These are phyloP conservation scores for Sparidentex hasta DNA, from an alignment of 2,797 vertebrate species.

Conservation along the genomic window DNA sequence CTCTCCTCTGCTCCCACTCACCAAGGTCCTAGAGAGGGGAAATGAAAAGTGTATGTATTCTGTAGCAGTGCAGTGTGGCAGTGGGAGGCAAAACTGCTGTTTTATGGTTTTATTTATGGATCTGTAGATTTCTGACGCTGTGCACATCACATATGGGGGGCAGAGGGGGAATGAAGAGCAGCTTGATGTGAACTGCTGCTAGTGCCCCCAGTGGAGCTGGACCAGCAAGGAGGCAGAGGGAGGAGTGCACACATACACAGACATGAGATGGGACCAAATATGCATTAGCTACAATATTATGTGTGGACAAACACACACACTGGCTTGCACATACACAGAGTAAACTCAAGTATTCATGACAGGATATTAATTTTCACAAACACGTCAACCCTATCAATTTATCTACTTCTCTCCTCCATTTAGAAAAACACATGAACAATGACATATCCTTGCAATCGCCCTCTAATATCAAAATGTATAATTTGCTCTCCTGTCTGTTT, in stretches of 20 bases:
- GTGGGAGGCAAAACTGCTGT: constrained; percentile 71
- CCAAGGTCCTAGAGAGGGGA: constrained; percentile 60
- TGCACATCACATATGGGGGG: constrained; percentile 63
- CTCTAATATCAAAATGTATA: constrained; percentile 35
- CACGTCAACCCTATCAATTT: constrained; percentile 10
- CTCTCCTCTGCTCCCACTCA: constrained; percentile 32
- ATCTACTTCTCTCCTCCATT: constrained; percentile 18
- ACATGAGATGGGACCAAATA: constrained; percentile 28
- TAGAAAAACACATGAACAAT: constrained; percentile 26
- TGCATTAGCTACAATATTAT: constrained; percentile 11
- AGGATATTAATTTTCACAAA: constrained; percentile 32
- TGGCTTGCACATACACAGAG: neutral
- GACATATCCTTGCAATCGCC: constrained; percentile 24
- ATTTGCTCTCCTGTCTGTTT: constrained; percentile 35
- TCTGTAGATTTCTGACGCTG: constrained; percentile 67
- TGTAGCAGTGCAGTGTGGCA: constrained; percentile 59
- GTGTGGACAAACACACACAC: neutral
- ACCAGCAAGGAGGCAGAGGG: constrained; percentile 29
- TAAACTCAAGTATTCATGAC: constrained; percentile 23
- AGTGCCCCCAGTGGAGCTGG: constrained; percentile 48
- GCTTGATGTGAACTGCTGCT: constrained; percentile 56
- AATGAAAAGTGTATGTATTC: constrained; percentile 72
- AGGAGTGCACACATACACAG: constrained; percentile 7
- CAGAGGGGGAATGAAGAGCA: constrained; percentile 58
- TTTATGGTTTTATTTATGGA: constrained; percentile 80